These are phyloP conservation scores for Petrocephalus microphthalmus DNA, from an alignment of 2,113 vertebrate genomes.

Conservation along the genomic window DNA sequence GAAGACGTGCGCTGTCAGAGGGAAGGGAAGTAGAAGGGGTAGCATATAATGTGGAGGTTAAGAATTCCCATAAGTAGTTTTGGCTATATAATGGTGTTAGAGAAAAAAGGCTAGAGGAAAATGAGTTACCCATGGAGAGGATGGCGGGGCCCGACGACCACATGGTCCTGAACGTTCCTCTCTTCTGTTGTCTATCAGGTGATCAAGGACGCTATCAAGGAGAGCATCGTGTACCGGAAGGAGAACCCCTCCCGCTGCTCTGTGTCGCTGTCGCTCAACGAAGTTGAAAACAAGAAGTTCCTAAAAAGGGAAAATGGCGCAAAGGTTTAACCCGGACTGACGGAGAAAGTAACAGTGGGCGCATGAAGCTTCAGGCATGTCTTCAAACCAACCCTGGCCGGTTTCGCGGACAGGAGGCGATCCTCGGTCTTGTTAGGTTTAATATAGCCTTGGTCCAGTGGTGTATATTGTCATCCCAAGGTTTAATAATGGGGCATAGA, in stretches of 20 bases:
- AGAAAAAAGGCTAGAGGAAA: background rate
- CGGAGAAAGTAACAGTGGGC: constrained; percentile 7
- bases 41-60: background rate
- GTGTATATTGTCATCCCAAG: background rate
- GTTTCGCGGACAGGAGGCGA: background rate
- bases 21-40: background rate
- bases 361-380: background rate
- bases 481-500: background rate
- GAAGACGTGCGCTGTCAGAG: background rate
- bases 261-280: constrained; percentile 75
- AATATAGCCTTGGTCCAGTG: background rate
- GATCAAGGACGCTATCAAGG: constrained; percentile 81
- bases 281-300: constrained; percentile 74
- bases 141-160: background rate
- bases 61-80: background rate
- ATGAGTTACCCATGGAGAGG: background rate
- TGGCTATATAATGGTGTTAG: background rate
- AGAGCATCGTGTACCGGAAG: constrained; percentile 77
- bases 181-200: constrained; percentile 54
- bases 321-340: constrained; percentile 44
- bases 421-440: background rate
- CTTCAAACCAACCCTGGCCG: background rate
- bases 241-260: constrained; percentile 73
- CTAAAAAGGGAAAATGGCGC: constrained; percentile 62
- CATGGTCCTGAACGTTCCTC: background rate